phyloP scores from a whole-genome alignment of 2,888 invertebrate genomes.

The Xestia ashworthii region DNA sequence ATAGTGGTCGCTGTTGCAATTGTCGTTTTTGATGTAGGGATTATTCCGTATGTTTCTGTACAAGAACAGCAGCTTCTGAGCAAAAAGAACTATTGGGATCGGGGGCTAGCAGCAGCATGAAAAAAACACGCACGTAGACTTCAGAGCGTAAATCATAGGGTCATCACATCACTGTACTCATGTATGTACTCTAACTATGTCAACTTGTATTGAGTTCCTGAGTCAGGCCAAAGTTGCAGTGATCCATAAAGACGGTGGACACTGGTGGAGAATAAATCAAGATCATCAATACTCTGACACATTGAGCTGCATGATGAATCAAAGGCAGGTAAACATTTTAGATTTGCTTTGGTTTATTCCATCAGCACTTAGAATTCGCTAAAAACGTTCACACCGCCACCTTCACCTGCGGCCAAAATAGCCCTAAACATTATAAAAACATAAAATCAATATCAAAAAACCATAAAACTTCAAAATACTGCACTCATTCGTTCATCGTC shows the following conservation, averaged over 20 bases:
- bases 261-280: too few species aligned
- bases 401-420: background rate
- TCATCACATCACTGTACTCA: background rate
- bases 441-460: slow-evolving; percentile 53
- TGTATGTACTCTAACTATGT: background rate
- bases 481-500: slow-evolving; percentile 44
- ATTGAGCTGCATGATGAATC: background rate
- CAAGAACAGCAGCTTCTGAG: background rate
- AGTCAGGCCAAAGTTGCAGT: background rate
- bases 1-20: slow-evolving; percentile 58
- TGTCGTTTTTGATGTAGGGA: slow-evolving; percentile 30
- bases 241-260: too few species aligned
- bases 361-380: background rate
- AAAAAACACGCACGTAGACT: background rate
- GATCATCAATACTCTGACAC: too few species aligned
- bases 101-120: background rate
- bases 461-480: slow-evolving; percentile 50
- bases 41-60: slow-evolving; percentile 36
- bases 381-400: background rate
- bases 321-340: background rate
- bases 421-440: slow-evolving; percentile 10
- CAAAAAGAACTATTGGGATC: background rate
- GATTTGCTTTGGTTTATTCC: background rate
- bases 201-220: background rate
- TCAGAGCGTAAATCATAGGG: background rate